A percentile compares a stretch with the other conserved stretches of the same genome.
Evolutionary conservation across 2,797 vertebrate species (phyloP).

Genomic region (Phoeniculus purpureus): DNA sequence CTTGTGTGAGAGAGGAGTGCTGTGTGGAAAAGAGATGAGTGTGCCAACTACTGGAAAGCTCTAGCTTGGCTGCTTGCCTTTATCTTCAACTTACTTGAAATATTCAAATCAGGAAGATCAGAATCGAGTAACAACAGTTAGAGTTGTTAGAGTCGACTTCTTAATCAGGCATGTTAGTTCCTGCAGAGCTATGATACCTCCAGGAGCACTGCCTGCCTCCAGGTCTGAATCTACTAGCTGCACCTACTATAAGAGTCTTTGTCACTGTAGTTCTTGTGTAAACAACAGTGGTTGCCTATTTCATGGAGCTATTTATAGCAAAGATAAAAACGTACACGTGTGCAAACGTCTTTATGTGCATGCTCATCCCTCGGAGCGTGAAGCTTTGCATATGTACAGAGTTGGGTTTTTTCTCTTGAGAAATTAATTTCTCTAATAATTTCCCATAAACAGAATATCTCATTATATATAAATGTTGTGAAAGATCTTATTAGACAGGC

Average conservation of each 20-base stretch:
- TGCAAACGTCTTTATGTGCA: not conserved
- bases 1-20: not conserved
- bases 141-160: not conserved
- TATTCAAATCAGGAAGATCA: not conserved
- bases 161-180: not conserved
- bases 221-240: not conserved
- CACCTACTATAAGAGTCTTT: not conserved
- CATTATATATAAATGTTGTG: constrained; percentile 42
- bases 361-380: not conserved
- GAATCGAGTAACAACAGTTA: not conserved
- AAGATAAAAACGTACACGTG: not conserved
- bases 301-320: not conserved
- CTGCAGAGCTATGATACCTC: not conserved
- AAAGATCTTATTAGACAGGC: constrained; percentile 33
- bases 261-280: not conserved
- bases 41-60: not conserved
- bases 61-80: not conserved
- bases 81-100: not conserved
- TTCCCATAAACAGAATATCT: not conserved
- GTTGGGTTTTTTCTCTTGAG: not conserved
- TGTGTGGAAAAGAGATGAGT: not conserved
- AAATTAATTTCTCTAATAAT: constrained; percentile 49
- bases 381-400: not conserved
- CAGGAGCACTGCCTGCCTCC: not conserved
- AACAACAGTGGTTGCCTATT: not conserved